These are phyloP conservation scores for Hippopotamus amphibius DNA, from an alignment of 2,113 vertebrate genomes.

Conservation along the genomic window DNA sequence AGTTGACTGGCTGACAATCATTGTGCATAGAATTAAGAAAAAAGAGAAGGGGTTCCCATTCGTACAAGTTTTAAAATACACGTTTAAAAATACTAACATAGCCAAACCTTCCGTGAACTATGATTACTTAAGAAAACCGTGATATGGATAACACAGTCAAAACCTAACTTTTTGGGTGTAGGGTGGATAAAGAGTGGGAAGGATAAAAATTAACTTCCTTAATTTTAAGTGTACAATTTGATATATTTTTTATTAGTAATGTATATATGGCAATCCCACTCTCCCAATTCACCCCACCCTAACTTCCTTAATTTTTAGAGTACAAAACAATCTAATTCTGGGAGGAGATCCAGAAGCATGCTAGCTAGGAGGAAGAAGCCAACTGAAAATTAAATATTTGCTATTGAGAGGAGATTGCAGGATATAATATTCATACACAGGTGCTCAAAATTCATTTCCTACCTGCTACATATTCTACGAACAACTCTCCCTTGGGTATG, in stretches of 20 bases:
- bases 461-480: background rate
- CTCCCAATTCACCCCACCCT: too few species aligned
- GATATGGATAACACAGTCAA: slow-evolving; percentile 22
- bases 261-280: too few species aligned
- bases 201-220: background rate
- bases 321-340: slow-evolving; percentile 39
- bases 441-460: slow-evolving; percentile 41
- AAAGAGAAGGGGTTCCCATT: background rate
- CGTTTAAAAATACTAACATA: slow-evolving; percentile 36
- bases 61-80: slow-evolving; percentile 6
- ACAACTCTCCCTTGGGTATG: background rate
- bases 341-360: background rate
- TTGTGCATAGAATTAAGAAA: background rate
- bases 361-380: slow-evolving; percentile 32
- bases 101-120: background rate
- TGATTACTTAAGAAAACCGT: slow-evolving; percentile 20
- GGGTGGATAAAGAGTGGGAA: background rate
- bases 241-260: too few species aligned
- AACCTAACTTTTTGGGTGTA: background rate
- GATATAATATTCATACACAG: slow-evolving; percentile 27
- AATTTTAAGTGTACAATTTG: background rate
- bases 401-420: background rate
- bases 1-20: background rate
- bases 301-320: background rate
- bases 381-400: slow-evolving; percentile 47